Evolutionary conservation across 2,113 vertebrate genomes (phyloP), one percentile per base, ranked within the genome.

Genomic region (Pituophis catenifer): DNA sequence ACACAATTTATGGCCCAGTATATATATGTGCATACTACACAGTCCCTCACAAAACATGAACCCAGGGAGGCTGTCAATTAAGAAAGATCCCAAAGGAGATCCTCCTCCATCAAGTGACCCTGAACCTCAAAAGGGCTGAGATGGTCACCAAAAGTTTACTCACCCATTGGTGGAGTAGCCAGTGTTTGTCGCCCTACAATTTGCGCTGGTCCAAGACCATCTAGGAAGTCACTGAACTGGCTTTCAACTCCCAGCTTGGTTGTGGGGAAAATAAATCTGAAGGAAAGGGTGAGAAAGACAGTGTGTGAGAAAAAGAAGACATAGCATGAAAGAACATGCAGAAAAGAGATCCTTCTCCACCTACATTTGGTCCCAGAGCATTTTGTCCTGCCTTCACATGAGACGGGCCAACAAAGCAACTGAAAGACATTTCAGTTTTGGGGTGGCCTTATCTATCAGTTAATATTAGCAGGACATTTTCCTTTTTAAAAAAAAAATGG

Each of bases 211-310:
- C 99, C 99, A 85, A 99, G 97, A 81, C 99, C 99, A 59, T 99
- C 99, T 88, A 99, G 97, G 94, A 99, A 99, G 95, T 99, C 99
- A 2, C 99, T 99, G 97, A 99, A 99, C 95, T 99, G 99, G 97
- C 99, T 99, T 97, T 99, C 99, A 0, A 99, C 98, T 0, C 99
- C 99, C 48, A 99, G 97, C 48, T 99, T 98, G 1, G 98, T 98
- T 3, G 98, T 99, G 44, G 99, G 99, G 94, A 99, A 99, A 97
- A 99, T 98, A 97, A 99, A 99, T 96, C 99, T 99, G 96, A 54
- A 95, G 92, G 92, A 58, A 38, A 54, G 26, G n/a, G 13, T 1
- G 2, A 65, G 7, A 53, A 33, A 0, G 50, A 91, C 11, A 53
- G 29, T 26, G 11, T 0, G 26, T 50, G 0, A 57, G 55, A 38